These are phyloP conservation scores for Drosophila koepferae DNA, from an alignment of 2,888 invertebrate species.

Conservation along the genomic window DNA sequence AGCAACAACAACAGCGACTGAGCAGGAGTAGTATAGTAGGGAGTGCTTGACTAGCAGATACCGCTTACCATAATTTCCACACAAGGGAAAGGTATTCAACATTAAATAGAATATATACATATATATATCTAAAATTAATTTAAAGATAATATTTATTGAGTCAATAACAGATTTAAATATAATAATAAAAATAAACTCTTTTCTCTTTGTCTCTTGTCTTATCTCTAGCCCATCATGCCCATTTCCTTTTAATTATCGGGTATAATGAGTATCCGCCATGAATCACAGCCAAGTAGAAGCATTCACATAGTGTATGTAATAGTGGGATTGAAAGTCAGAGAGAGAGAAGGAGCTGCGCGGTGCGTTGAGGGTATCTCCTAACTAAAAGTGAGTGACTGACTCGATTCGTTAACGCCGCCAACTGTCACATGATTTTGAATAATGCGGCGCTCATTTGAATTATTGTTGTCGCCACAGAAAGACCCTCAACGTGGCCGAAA, in stretches of 20 bases:
- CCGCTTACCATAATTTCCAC: neutral
- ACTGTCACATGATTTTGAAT: constrained; percentile 73
- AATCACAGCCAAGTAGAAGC: constrained; percentile 61
- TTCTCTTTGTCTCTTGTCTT: no score
- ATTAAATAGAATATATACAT: neutral
- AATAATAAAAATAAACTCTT: no score
- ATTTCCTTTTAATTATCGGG: neutral
- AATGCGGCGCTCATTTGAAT: constrained; percentile 76
- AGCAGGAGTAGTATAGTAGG: no score
- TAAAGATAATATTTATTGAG: neutral
- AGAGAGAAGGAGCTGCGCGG: neutral
- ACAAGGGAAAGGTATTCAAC: neutral
- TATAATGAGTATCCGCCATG: constrained; percentile 61
- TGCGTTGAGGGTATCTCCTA: neutral
- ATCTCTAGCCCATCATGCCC: neutral
- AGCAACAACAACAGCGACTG: constrained; percentile 24
- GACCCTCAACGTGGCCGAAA: constrained; percentile 49
- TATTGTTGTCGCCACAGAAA: constrained; percentile 65
- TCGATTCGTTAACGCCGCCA: constrained; percentile 67
- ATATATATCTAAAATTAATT: neutral
- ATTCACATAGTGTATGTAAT: neutral
- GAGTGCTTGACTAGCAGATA: neutral
- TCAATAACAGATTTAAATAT: no score
- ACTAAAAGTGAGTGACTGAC: constrained; percentile 40
- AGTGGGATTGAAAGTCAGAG: neutral